A percentile compares a stretch with the other conserved stretches of the same genome.
These are phyloP conservation scores for Catostomus latipinnis DNA, from an alignment of 2,797 vertebrate species.

Conservation along the genomic window DNA sequence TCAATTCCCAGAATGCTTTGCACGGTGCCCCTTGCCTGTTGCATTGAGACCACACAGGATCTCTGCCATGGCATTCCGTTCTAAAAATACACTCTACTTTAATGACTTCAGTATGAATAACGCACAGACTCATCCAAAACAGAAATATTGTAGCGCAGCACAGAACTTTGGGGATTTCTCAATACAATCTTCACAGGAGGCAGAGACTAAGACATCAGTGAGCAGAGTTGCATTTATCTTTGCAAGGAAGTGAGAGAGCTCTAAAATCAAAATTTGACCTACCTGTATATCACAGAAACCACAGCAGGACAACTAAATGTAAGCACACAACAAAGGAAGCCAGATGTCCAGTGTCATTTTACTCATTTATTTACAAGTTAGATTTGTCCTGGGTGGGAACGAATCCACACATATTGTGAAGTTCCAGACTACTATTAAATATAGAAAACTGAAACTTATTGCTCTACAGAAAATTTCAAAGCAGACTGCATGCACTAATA, in stretches of 20 bases:
- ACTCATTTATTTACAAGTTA: neutral
- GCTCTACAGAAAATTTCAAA: neutral
- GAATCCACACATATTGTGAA: neutral
- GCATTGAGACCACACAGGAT: conserved; percentile 58
- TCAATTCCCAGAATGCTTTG: conserved; percentile 46
- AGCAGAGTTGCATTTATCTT: neutral
- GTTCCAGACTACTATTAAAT: neutral
- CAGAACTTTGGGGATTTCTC: conserved; percentile 23
- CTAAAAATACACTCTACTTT: conserved; percentile 60
- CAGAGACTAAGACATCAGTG: neutral
- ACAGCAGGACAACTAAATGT: neutral
- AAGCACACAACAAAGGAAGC: neutral
- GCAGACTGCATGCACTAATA: too few relatives aligned
- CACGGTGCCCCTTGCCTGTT: conserved; percentile 39
- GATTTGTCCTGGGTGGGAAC: neutral
- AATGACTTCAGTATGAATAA: conserved; percentile 48
- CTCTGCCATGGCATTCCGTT: conserved; percentile 52
- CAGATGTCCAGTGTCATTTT: neutral
- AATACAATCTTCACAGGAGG: conserved; percentile 13
- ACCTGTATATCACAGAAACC: neutral
- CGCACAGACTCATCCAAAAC: neutral
- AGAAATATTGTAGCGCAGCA: conserved; percentile 12
- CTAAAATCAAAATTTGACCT: conserved; percentile 1
- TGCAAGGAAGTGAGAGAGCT: neutral
- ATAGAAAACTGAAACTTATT: neutral